Conservation (phyloP, 1,140 invertebrate species). For the Neodiprion pinetum region DNA sequence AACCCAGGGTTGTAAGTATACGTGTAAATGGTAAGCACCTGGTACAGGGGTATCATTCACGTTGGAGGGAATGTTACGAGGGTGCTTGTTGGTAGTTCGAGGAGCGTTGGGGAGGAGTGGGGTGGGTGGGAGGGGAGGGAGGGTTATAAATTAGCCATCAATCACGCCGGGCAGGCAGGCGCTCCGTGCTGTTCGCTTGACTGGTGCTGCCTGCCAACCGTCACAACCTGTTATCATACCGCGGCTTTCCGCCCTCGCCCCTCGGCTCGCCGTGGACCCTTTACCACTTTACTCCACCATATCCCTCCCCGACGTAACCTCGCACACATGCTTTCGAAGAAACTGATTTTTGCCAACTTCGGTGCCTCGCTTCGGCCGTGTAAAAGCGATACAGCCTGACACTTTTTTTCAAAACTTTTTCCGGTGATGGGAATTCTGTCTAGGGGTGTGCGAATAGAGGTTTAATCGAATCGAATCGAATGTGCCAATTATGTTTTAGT, state of each 20-base stretch:
- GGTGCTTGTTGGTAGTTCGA: not conserved
- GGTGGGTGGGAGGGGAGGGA: not conserved
- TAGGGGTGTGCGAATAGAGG: no score
- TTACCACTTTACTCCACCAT: not conserved
- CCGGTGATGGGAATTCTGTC: no score
- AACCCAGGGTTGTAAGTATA: not conserved
- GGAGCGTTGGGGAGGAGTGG: not conserved
- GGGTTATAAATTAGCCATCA: slow-evolving; percentile 7
- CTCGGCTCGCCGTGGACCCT: not conserved
- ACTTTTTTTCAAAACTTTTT: no score
- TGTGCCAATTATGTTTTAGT: no score
- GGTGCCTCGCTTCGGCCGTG: not conserved
- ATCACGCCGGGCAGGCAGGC: not conserved
- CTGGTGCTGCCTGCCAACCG: not conserved
- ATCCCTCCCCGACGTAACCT: not conserved
- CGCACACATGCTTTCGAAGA: not conserved
- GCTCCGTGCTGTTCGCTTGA: not conserved
- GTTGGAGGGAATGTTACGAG: not conserved
- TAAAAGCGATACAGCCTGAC: no score
- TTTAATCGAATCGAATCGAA: no score
- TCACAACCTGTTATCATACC: not conserved
- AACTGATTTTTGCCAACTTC: not conserved
- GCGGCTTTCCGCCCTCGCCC: not conserved
- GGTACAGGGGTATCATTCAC: slow-evolving; percentile 6
- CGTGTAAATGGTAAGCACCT: slow-evolving; percentile 7